Evolutionary conservation across 2,797 vertebrate genomes (phyloP), one percentile per base, ranked within the genome.

Genomic region (Fistularia tabacaria): DNA sequence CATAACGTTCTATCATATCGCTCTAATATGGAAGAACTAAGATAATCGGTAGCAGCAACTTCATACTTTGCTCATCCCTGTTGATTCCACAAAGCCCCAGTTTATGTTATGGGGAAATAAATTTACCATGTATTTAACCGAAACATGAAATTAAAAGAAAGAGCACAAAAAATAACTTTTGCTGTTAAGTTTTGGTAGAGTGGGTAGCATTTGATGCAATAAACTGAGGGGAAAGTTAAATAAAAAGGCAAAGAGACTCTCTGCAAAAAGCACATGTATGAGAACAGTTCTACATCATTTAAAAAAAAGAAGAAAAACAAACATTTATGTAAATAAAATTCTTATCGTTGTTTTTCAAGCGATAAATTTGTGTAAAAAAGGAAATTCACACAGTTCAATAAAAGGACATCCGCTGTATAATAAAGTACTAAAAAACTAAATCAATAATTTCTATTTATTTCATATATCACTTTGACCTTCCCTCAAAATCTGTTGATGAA

Each of bases 51-150:
- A 96, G 94, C 94, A 98, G 95, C 94, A 93, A 88, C 95, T 98
- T 98, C 94, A 97, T 98, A 98, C 95, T 98, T 94, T 98, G 95
- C 95, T 93, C 94, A 91, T 94, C 94, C 96, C 95, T 96, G 94
- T 96, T 98, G 95, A 97, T 98, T 98, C 95, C 89, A 90, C 91
- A 87, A 92, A 88, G 85, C 85, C 91, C 90, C 85, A 88, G 87
- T 90, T 90, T 84, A 88, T 90, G 82, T 80, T 74, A 85, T 84
- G 80, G 89, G 91, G 91, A 88, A 73, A 86, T 91, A 84, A 74
- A 79, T 85, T 91, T 85, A 81, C 85, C 76, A 80, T 78, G 80
- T 84, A 76, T 81, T 78, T 25, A 25, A 25, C 25, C 25, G 25
- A 25, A 25, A 25, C 25, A 25, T 25, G 80, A 84, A 76, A 81